phyloP scores from a whole-genome alignment of 2,797 vertebrate species.

The Mus minutoides region DNA sequence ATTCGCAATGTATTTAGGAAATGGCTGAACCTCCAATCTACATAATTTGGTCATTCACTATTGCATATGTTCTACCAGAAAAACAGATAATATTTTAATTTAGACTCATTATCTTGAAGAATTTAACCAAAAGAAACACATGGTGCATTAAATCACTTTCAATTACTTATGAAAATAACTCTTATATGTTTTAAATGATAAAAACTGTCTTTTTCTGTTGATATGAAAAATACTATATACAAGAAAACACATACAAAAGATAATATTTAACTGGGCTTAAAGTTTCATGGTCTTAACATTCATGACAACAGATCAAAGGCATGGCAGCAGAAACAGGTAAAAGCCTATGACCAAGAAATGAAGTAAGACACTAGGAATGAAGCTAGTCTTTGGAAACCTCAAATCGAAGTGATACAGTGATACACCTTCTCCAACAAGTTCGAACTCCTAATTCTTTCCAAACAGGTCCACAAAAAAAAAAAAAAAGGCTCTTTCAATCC shows the following conservation, averaged over 20 bases:
- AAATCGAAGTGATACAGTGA: too few relatives aligned
- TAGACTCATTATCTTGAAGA: conserved; percentile 2
- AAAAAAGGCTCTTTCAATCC: not conserved
- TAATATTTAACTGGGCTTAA: not conserved
- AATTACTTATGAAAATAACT: conserved; percentile 19
- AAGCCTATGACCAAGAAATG: not conserved
- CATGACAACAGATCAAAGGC: not conserved
- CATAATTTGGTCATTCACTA: not conserved
- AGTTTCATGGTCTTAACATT: not conserved
- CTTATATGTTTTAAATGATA: not conserved
- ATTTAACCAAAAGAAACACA: not conserved
- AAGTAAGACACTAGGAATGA: not conserved
- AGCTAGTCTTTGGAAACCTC: not conserved
- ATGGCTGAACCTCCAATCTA: not conserved
- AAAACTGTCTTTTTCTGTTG: not conserved
- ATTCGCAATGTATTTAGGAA: not conserved
- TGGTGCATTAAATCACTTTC: not conserved
- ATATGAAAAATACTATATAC: not conserved
- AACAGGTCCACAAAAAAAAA: not conserved
- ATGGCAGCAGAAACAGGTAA: not conserved
- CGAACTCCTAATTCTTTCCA: not conserved
- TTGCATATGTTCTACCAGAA: not conserved
- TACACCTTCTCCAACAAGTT: not conserved
- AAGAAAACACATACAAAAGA: not conserved
- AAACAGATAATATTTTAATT: not conserved